Evolutionary conservation across 2,888 invertebrate genomes (phyloP).

Genomic region (Polyommatus iphigenia): DNA sequence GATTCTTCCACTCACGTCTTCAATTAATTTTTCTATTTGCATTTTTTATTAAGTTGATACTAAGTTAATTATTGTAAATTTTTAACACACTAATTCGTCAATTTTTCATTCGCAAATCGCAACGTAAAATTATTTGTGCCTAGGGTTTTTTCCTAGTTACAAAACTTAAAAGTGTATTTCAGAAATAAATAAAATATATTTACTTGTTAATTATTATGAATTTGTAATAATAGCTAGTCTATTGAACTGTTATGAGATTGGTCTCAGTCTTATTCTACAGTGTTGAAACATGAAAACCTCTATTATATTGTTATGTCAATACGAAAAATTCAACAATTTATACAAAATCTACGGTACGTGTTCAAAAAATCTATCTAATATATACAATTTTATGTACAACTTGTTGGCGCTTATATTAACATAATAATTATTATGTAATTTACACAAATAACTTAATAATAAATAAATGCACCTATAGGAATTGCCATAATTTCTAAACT

Average conservation of each 20-base stretch:
- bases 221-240: not conserved
- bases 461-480: conserved; percentile 1
- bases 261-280: conserved; percentile 69
- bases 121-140: no score
- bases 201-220: not conserved
- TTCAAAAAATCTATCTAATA: conserved; percentile 32
- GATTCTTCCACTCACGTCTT: no score
- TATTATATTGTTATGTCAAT: conserved; percentile 37
- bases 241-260: conserved; percentile 54
- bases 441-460: not conserved
- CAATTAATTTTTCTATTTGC: no score
- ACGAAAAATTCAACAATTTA: conserved; percentile 30
- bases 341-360: conserved; percentile 32
- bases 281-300: conserved; percentile 42
- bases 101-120: no score
- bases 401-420: not conserved
- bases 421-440: not conserved
- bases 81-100: no score
- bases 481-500: not conserved
- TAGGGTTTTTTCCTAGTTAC: no score
- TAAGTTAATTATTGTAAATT: no score
- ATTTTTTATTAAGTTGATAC: not conserved
- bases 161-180: not conserved
- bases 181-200: not conserved
- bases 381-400: conserved; percentile 30